These are phyloP conservation scores for Parauchenoglanis ngamensis DNA, from an alignment of 2,797 vertebrate species.

Conservation along the genomic window DNA sequence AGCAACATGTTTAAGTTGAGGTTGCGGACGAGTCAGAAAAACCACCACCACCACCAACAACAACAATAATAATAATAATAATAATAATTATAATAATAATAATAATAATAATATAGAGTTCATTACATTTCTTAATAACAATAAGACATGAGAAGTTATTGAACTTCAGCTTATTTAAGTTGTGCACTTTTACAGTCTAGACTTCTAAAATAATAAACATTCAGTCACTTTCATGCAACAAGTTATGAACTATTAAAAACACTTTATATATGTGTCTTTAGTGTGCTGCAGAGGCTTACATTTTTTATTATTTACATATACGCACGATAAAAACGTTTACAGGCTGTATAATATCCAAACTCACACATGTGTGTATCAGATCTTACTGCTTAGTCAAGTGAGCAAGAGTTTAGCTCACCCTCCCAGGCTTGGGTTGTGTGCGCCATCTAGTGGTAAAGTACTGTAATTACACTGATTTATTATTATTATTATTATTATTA, in stretches of 20 bases:
- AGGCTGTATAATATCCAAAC: background rate
- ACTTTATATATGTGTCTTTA: background rate
- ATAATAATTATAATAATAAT: background rate
- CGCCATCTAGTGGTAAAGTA: background rate
- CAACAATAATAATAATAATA: background rate
- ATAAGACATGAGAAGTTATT: background rate
- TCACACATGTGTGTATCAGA: background rate
- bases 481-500: background rate
- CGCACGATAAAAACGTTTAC: background rate
- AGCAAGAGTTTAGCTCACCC: background rate
- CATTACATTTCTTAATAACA: background rate
- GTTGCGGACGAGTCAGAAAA: background rate
- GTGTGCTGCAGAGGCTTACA: too few relatives aligned
- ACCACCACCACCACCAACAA: too few relatives aligned
- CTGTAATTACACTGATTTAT: background rate
- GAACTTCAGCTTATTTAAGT: background rate
- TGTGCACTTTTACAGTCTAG: background rate
- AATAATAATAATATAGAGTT: background rate
- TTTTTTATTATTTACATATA: background rate
- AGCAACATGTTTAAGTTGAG: background rate
- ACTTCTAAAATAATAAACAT: background rate
- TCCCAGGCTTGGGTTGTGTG: background rate
- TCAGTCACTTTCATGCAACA: background rate
- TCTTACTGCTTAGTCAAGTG: background rate
- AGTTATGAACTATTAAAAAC: background rate